Evolutionary conservation across 1,140 invertebrate species (phyloP).

Genomic region (Asobara japonica): DNA sequence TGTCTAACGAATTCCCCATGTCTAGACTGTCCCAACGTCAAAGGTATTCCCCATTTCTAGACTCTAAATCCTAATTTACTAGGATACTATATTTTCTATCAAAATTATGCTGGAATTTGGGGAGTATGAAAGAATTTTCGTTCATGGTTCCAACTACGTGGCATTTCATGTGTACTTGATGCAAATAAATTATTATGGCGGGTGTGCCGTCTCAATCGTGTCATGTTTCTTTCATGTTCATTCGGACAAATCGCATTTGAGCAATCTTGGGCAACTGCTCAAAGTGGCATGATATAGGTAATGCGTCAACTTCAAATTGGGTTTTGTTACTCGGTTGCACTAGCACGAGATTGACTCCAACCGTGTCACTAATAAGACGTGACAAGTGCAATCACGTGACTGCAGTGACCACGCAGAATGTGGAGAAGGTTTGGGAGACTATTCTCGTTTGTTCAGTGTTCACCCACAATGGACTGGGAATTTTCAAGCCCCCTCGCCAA

Average conservation of each 20-base stretch:
- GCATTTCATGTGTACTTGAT: background rate
- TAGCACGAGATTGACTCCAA: background rate
- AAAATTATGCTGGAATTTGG: too few relatives aligned
- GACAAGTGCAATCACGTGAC: constrained; percentile 27
- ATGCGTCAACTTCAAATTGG: constrained; percentile 1
- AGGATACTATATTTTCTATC: too few relatives aligned
- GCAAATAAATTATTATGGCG: background rate
- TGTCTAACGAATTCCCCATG: too few relatives aligned
- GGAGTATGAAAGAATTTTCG: too few relatives aligned
- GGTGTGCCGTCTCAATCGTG: background rate
- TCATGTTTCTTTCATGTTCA: background rate
- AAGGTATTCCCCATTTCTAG: too few relatives aligned
- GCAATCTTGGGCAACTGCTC: background rate
- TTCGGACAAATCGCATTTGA: background rate
- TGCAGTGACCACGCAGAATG: background rate
- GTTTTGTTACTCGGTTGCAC: background rate
- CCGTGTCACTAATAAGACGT: constrained; percentile 36
- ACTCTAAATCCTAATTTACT: too few relatives aligned
- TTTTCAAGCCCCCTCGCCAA: background rate
- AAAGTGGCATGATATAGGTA: constrained; percentile 4
- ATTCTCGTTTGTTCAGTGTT: constrained; percentile 22
- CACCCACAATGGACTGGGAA: background rate
- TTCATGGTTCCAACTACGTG: too few relatives aligned
- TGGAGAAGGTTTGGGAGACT: background rate
- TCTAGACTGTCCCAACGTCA: too few relatives aligned